Percentiles rank a stretch among this genome's conserved stretches.
phyloP scores from a whole-genome alignment of 2,113 vertebrate species.

The Gasterosteus nipponicus region DNA sequence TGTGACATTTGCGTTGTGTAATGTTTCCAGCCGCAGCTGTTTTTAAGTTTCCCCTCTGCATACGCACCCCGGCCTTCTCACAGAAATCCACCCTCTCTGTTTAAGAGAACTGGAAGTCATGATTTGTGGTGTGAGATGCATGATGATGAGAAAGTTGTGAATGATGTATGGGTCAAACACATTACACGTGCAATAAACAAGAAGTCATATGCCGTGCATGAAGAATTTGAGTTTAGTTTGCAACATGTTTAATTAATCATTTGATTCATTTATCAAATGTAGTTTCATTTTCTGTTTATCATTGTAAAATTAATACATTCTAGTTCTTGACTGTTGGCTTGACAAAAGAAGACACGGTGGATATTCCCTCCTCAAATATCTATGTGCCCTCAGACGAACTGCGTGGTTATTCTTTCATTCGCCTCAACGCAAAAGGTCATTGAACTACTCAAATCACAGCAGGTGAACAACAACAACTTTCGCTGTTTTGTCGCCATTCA shows the following conservation, averaged over 20 bases:
- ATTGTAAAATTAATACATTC: not conserved
- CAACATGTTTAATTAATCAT: not conserved
- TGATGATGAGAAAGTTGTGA: not conserved
- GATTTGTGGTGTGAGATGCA: conserved; percentile 13
- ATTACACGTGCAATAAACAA: not conserved
- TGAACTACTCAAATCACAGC: conserved; percentile 42
- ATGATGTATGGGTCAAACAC: conserved; percentile 9
- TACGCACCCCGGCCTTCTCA: conserved; percentile 31
- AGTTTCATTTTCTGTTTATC: not conserved
- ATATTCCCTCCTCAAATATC: not conserved
- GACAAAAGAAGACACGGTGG: not conserved
- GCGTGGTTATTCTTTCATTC: not conserved
- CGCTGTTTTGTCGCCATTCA: not conserved
- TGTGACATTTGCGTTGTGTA: conserved; percentile 59
- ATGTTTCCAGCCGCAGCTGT: conserved; percentile 55
- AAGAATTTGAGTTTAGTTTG: not conserved
- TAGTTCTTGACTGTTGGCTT: not conserved
- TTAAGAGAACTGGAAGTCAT: conserved; percentile 15
- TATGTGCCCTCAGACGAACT: not conserved
- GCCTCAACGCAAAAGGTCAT: not conserved
- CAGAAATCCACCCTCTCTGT: conserved; percentile 43
- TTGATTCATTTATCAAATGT: not conserved
- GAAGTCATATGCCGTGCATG: not conserved
- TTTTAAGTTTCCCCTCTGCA: conserved; percentile 36
- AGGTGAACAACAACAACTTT: conserved; percentile 7